A percentile compares a stretch with the other conserved stretches of the same genome.
These are phyloP conservation scores for Thamnophis sirtalis DNA, from an alignment of 2,113 vertebrate species.

Conservation along the genomic window DNA sequence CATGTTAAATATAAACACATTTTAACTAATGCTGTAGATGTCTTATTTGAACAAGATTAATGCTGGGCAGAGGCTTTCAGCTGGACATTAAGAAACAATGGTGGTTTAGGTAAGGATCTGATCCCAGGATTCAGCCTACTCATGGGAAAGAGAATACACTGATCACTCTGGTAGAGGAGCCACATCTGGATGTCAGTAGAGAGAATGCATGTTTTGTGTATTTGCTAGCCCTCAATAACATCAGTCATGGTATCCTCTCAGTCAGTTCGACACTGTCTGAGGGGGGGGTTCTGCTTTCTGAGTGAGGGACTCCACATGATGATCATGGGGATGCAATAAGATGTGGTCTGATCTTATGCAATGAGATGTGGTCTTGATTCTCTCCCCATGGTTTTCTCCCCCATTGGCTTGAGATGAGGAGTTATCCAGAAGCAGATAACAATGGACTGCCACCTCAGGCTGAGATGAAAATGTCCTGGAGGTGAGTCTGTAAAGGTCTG, in stretches of 20 bases:
- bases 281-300: neutral
- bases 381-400: neutral
- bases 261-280: neutral
- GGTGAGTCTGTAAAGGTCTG: neutral
- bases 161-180: neutral
- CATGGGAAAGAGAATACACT: neutral
- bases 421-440: neutral
- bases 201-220: neutral
- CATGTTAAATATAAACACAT: neutral
- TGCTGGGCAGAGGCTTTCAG: neutral
- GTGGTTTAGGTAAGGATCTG: neutral
- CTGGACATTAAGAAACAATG: neutral
- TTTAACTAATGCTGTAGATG: neutral
- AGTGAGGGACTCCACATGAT: neutral
- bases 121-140: neutral
- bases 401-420: neutral
- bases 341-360: neutral
- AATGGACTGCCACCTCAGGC: neutral
- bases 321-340: neutral
- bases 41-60: neutral
- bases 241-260: neutral
- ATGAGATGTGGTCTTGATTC: neutral
- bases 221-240: neutral
- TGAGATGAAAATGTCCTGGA: neutral
- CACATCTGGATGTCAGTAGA: neutral